These are phyloP conservation scores for Drosophila pseudoobscura DNA, from an alignment of 1,140 invertebrate genomes.

Conservation along the genomic window DNA sequence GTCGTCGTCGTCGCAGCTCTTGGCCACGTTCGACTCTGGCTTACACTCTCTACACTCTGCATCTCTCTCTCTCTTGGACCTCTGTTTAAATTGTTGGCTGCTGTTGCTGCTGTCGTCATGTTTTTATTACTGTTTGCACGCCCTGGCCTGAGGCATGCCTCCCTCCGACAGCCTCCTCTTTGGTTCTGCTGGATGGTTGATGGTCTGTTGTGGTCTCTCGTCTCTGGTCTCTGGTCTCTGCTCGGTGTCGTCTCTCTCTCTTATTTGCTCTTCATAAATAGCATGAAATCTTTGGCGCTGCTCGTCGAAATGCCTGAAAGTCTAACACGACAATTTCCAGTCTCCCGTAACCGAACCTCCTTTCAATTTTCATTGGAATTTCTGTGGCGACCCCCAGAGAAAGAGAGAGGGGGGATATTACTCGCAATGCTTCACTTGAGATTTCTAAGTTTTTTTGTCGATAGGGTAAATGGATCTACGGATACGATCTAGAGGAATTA, in stretches of 20 bases:
- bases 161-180: background rate
- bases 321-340: slow-evolving; percentile 75
- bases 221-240: slow-evolving; percentile 19
- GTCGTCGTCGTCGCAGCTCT: slow-evolving; percentile 56
- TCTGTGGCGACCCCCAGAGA: slow-evolving; percentile 12
- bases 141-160: slow-evolving; percentile 55
- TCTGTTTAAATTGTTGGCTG: slow-evolving; percentile 50
- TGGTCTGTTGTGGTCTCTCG: slow-evolving; percentile 3
- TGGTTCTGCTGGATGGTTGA: too few relatives aligned
- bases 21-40: slow-evolving; percentile 64
- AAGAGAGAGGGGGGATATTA: background rate
- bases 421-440: slow-evolving; percentile 24
- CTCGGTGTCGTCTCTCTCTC: slow-evolving; percentile 34
- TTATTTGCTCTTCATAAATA: slow-evolving; percentile 79
- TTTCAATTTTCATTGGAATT: slow-evolving; percentile 80
- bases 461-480: slow-evolving; percentile 48
- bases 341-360: slow-evolving; percentile 52
- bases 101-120: slow-evolving; percentile 60
- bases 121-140: slow-evolving; percentile 80
- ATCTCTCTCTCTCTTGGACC: slow-evolving; percentile 33
- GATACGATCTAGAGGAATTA: slow-evolving; percentile 18
- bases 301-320: slow-evolving; percentile 78
- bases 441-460: slow-evolving; percentile 48
- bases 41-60: slow-evolving; percentile 32
- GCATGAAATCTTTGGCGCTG: slow-evolving; percentile 77